phyloP scores from a whole-genome alignment of 2,888 invertebrate genomes.

The Ephialtes manifestator region DNA sequence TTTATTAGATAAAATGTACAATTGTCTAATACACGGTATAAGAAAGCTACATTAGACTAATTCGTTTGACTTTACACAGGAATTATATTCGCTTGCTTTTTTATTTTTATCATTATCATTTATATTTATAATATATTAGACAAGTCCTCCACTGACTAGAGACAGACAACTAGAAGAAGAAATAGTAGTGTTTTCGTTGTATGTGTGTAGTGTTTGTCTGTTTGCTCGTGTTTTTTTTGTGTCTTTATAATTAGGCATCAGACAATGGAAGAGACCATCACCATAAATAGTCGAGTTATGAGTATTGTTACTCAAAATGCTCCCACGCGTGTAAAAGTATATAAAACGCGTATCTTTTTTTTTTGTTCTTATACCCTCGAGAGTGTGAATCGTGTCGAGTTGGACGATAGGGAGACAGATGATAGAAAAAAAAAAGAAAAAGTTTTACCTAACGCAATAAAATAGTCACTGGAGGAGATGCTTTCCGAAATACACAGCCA shows the following conservation, averaged over 20 bases:
- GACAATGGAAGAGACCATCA: slow-evolving; percentile 81
- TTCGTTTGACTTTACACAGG: slow-evolving; percentile 84
- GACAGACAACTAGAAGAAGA: slow-evolving; percentile 70
- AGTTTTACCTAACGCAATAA: slow-evolving; percentile 24
- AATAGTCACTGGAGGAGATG: slow-evolving; percentile 85
- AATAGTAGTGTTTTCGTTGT: slow-evolving; percentile 44
- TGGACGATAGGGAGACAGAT: background rate
- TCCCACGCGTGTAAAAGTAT: background rate
- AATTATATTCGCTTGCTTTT: slow-evolving; percentile 79
- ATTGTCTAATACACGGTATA: slow-evolving; percentile 82
- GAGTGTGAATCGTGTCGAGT: slow-evolving; percentile 7
- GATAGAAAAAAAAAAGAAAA: slow-evolving; percentile 10
- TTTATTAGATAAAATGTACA: slow-evolving; percentile 86
- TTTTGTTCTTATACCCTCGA: background rate
- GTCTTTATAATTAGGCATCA: slow-evolving; percentile 56
- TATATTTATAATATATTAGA: slow-evolving; percentile 72
- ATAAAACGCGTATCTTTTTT: background rate
- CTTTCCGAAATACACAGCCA: slow-evolving; percentile 81
- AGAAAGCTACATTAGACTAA: slow-evolving; percentile 85
- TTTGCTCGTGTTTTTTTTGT: slow-evolving; percentile 70
- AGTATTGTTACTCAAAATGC: slow-evolving; percentile 15
- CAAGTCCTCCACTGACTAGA: slow-evolving; percentile 86
- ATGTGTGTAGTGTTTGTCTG: slow-evolving; percentile 44
- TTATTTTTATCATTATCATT: slow-evolving; percentile 11
- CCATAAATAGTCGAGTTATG: slow-evolving; percentile 73